Base-by-base conservation (phyloP, 2,888 invertebrate species). In the Tridacna gigas region DNA sequence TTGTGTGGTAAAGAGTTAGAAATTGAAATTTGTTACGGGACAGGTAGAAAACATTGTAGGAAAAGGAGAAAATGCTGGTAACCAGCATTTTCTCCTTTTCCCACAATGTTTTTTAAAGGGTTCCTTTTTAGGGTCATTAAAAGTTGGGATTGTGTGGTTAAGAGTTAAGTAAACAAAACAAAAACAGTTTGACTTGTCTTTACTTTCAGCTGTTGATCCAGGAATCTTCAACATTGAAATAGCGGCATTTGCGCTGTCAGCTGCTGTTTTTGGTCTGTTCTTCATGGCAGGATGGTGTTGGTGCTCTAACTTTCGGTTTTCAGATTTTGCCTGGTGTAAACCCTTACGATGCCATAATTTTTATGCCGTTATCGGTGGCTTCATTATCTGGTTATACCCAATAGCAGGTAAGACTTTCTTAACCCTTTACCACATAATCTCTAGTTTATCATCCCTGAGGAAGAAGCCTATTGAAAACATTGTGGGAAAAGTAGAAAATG, bases 251-350 rank as follows among this genome's bases (percentile, higher is more conserved):
- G 45, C 45, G 1, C 28, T 45, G 13, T 67, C 45, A 18, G 45
- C 45, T 13, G n/a, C 45, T n/a, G 45, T 67, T 20, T 67, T 26
- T 67, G 20, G 26, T n/a, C 45, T 45, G 11, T 71, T 71, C 26
- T 71, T 71, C 51, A 26, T 71, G 22, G 45, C 51, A 15, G 71
- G 71, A 71, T 71, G 71, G 71, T 71, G 71, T 51, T 71, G 71
- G 71, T 71, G 71, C 20, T 71, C 71, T 12, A 25, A 71, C 26
- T 71, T 51, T 26, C 48, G 71, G n/a, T 51, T 71, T 20, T 47
- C 71, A 12, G 51, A 71, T 7, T 18, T 71, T 25, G 71, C 47
- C n/a, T 13, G 15, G 2, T 63, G 63, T 63, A 26, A 51, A 25
- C 71, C 71, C 11, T 22, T n/a, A 15, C 28, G 47, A 25, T 51